Evolutionary conservation across 2,888 invertebrate species (phyloP), one percentile per base, ranked within the genome.

Genomic region (Cantharis lateralis): DNA sequence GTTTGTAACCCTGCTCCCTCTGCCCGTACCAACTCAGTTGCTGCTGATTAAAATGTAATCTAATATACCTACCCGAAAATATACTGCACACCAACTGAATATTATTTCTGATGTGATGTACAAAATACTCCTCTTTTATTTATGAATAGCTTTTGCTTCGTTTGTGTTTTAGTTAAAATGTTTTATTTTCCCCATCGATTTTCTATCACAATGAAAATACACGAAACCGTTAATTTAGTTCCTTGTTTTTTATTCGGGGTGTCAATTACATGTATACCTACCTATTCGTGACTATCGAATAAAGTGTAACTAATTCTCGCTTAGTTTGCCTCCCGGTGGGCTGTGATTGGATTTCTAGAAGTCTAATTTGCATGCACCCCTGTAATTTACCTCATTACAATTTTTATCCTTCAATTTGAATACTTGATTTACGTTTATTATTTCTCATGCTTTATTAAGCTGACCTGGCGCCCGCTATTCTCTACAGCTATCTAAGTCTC

Each of bases 11-110:
- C 85, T 80, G 84, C 82, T 82, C 83, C 83, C 82, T 78, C 83
- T 82, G 76, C 80, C 73, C 78, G 80, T 77, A 81, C 84, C 81
- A 81, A 83, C 85, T 82, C 84, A 84, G 84, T 82, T 84, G 84
- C 84, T 84, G 87, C 86, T 89, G 89, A 89, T 89, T 89, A 89
- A 89, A 89, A 89, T 89, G 88, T 89, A 89, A 89, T 89, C 89
- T 89, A 89, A 89, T 89, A 89, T 88, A 85, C 84, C 86, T 83
- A 82, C 87, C 86, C 86, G 87, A 86, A 87, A 87, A 87, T 87
- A 86, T 85, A 86, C 85, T 83, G 78, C 79, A 74, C 70, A 72
- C 72, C 70, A 66, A 76, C 73, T 68, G 78, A 74, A 76, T 78
- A 78, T 78, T 78, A 74, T 78, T 78, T 77, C 48, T 48, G 48